Percentiles rank a stretch among this genome's conserved stretches.
Evolutionary conservation across 2,888 invertebrate genomes (phyloP).

Genomic region (Lochmaea crataegi): DNA sequence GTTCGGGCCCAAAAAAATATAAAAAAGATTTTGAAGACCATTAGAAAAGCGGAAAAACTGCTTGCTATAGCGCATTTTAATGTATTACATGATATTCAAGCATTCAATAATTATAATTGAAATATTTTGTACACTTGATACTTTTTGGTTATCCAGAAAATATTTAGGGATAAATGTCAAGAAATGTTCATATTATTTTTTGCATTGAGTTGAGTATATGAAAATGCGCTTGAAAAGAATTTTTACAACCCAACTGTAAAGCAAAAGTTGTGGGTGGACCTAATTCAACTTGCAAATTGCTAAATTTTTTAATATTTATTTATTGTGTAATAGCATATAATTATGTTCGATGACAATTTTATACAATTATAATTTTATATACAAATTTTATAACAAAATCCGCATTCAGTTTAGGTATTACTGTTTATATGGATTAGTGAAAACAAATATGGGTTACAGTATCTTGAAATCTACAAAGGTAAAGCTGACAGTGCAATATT

Average conservation of each 20-base stretch:
- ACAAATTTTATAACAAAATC: constrained; percentile 46
- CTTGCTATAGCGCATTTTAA: not conserved
- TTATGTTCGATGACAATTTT: constrained; percentile 38
- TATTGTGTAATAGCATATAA: constrained; percentile 49
- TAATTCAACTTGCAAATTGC: constrained; percentile 27
- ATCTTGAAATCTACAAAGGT: constrained; percentile 2
- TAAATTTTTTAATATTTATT: constrained; percentile 51
- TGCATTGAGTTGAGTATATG: not conserved
- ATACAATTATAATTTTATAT: constrained; percentile 43
- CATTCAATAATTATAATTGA: not conserved
- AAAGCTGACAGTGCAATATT: constrained; percentile 10
- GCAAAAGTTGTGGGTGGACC: constrained; percentile 30
- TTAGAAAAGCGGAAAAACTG: not conserved
- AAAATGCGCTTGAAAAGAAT: not conserved
- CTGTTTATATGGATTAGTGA: constrained; percentile 23
- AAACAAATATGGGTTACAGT: not conserved
- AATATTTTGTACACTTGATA: not conserved
- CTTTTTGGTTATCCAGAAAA: no score
- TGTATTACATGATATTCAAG: not conserved
- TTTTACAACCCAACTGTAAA: constrained; percentile 6
- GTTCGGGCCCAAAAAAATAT: not conserved
- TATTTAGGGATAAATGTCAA: no score
- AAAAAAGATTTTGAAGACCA: not conserved
- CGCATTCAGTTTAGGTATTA: constrained; percentile 32
- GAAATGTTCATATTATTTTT: not conserved